Evolutionary conservation across 37 sponge, comb jelly and placozoan species (phyloP).

Genomic region (Spongia lamella): DNA sequence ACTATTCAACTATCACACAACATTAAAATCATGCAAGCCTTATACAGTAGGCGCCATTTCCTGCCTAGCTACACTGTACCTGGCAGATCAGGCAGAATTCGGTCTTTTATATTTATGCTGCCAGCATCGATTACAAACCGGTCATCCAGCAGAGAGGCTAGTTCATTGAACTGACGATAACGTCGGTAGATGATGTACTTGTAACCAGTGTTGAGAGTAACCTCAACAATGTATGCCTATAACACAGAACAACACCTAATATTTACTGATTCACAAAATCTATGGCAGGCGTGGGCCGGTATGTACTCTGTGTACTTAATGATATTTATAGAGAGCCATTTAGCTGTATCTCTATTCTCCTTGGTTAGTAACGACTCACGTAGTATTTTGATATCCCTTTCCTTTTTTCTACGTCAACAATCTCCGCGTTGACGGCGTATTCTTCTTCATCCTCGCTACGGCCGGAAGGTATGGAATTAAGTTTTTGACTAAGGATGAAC

Average conservation of each 20-base stretch:
- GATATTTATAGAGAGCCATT: not conserved
- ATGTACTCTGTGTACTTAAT: not conserved
- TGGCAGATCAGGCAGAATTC: slow-evolving; percentile 70
- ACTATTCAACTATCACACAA: too few relatives aligned
- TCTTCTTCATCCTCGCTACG: too few relatives aligned
- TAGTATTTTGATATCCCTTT: slow-evolving; percentile 82
- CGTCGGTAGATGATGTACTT: slow-evolving; percentile 71
- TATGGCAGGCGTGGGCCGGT: not conserved
- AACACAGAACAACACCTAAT: not conserved
- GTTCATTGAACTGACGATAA: slow-evolving; percentile 75
- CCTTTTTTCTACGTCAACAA: slow-evolving; percentile 78
- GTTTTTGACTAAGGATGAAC: too few relatives aligned
- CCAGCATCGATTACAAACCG: slow-evolving; percentile 85
- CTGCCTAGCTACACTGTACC: too few relatives aligned
- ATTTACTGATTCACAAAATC: not conserved
- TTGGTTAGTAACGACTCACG: slow-evolving; percentile 36
- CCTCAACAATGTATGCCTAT: slow-evolving; percentile 75
- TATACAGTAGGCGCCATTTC: too few relatives aligned
- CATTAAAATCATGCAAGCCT: too few relatives aligned
- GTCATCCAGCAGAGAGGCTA: slow-evolving; percentile 67
- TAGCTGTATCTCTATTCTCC: too few relatives aligned
- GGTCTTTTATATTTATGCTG: slow-evolving; percentile 48
- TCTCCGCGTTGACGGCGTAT: slow-evolving; percentile 25
- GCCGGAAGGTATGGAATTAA: too few relatives aligned
- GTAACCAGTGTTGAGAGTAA: slow-evolving; percentile 39